A percentile compares a stretch with the other conserved stretches of the same genome.
Evolutionary conservation across 1,140 invertebrate species (phyloP).

Genomic region (Mizuhopecten yessoensis): DNA sequence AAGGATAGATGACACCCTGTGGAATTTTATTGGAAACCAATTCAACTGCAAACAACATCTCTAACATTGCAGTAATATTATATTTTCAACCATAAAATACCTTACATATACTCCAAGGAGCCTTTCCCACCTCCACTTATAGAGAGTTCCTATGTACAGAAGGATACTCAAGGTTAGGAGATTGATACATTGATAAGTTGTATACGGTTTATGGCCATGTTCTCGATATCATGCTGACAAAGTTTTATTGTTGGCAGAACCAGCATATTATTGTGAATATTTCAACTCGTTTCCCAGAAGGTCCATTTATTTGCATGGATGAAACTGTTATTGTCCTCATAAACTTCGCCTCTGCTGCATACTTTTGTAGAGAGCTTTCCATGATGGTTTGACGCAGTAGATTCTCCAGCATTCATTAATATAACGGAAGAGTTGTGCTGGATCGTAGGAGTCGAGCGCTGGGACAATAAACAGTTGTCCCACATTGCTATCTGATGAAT

Average conservation of each 20-base stretch:
- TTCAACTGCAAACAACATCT: not conserved
- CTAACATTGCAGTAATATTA: slow-evolving; percentile 7
- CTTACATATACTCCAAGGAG: not conserved
- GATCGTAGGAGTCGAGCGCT: not conserved
- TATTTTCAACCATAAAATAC: slow-evolving; percentile 28
- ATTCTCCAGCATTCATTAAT: not conserved
- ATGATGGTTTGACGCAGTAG: not conserved
- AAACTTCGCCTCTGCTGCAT: not conserved
- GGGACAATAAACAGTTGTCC: not conserved
- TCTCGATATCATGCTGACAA: slow-evolving; percentile 32
- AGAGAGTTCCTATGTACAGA: not conserved
- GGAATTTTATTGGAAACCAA: not conserved
- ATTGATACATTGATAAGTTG: slow-evolving; percentile 21
- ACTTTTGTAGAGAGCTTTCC: not conserved
- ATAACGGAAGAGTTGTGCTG: not conserved
- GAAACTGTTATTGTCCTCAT: slow-evolving; percentile 15
- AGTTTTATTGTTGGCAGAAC: slow-evolving; percentile 19
- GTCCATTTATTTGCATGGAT: slow-evolving; percentile 28
- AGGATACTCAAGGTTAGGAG: not conserved
- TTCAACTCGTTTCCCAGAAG: not conserved
- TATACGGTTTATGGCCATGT: not conserved
- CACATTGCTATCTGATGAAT: not conserved
- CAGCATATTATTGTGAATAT: not conserved
- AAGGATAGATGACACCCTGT: not conserved
- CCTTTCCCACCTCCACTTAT: slow-evolving; percentile 4